Base-by-base conservation (phyloP, 2,888 invertebrate genomes). In the Blastobasis lacticolella region DNA sequence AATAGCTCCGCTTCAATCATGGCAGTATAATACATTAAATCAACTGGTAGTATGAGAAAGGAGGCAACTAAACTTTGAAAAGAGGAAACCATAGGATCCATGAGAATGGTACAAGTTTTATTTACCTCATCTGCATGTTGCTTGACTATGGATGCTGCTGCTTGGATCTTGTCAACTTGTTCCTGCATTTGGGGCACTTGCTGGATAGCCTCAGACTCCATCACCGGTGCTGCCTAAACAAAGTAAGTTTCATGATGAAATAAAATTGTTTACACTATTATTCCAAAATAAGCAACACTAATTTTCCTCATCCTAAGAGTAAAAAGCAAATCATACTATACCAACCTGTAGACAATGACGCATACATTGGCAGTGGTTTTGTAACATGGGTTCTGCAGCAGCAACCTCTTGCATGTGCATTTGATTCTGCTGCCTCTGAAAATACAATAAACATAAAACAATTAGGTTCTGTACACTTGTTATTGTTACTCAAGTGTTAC, bases 351-450 rank as follows among this genome's bases (percentile, higher is more conserved):
- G 79, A 61, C 85, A 88, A 38, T 73, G 81, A 49, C 86, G 82
- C 87, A 88, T 85, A 54, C 86, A 88, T 4, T 85, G 79, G 54
- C 88, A 88, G 56, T 89, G 87, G 55, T 87, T 83, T 51, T 71
- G 73, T 8, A 88, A 60, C 2, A 81, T 58, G 1, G 84, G 79
- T 55, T 86, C 88, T 1, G 83, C 81, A 41, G 85, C 81, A 40
- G 59, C 73, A 5, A 88, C 77, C 58, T 88, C 87, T 52, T 73
- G 77, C 67, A 76, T 74, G 37, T 81, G 80, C 71, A 85, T 79
- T 44, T 84, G 73, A 59, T 78, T 80, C 53, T 84, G 80, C 57
- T 87, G 85, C 55, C 84, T 70, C 88, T 89, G 63, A 40, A 63
- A 55, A 54, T 49, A 55, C 45, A 45, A 54, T 38, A 36, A 10